These are phyloP conservation scores for Conus canariensis DNA, from an alignment of 2,888 invertebrate genomes.

Conservation along the genomic window DNA sequence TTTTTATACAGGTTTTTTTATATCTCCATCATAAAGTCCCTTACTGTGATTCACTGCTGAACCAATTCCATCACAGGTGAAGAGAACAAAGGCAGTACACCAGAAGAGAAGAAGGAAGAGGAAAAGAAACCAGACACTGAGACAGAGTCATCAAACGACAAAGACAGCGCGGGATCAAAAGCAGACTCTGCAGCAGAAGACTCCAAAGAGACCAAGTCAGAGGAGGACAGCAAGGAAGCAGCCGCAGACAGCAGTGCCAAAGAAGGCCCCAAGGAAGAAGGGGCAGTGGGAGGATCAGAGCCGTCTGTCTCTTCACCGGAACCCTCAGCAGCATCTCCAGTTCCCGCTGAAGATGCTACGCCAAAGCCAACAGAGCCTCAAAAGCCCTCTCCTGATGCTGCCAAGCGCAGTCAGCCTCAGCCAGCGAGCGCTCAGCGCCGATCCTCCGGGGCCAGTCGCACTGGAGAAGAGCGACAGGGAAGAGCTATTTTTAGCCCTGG, in stretches of 20 bases:
- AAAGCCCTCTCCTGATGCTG: constrained; percentile 31
- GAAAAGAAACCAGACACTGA: constrained; percentile 48
- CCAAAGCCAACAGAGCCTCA: constrained; percentile 27
- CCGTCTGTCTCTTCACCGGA: neutral
- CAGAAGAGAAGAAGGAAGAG: constrained; percentile 42
- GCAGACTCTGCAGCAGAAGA: constrained; percentile 38
- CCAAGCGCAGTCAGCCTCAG: constrained; percentile 21
- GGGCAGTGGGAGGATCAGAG: neutral
- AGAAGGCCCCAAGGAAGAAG: neutral
- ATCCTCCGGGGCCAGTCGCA: constrained; percentile 47
- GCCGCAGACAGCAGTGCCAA: neutral
- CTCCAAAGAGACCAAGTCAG: neutral
- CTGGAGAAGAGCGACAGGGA: constrained; percentile 55
- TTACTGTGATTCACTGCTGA: too few species aligned
- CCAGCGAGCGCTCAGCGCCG: constrained; percentile 49
- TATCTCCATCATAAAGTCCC: too few species aligned
- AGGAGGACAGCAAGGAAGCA: neutral
- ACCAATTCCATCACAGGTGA: neutral
- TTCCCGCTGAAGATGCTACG: neutral
- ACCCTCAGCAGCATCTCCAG: constrained; percentile 13
- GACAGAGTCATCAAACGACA: constrained; percentile 43
- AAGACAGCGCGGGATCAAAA: constrained; percentile 40
- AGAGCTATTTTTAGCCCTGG: constrained; percentile 77
- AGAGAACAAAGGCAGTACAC: constrained; percentile 57
- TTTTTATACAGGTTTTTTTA: too few species aligned